A percentile compares a stretch with the other conserved stretches of the same genome.
phyloP scores from a whole-genome alignment of 2,888 invertebrate genomes.

The Galerucella calmariensis region DNA sequence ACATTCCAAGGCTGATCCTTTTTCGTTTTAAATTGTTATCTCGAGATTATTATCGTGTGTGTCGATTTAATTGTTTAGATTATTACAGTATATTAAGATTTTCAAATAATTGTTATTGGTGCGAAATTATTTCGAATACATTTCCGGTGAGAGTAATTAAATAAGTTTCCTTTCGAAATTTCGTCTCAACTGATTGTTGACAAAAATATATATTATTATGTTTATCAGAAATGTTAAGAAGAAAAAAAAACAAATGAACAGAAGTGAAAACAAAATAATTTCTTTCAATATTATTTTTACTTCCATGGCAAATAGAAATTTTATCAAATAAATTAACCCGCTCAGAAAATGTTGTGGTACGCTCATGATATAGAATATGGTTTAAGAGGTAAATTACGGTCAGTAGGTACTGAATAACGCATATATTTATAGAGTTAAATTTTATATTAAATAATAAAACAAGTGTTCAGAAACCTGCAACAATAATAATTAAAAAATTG shows the following conservation, averaged over 20 bases:
- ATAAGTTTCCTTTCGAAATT: slow-evolving; percentile 14
- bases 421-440: too few species aligned
- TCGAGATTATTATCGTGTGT: slow-evolving; percentile 4
- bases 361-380: too few species aligned
- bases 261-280: too few species aligned
- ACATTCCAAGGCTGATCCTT: neutral
- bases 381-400: too few species aligned
- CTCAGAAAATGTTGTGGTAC: too few species aligned
- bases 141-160: neutral
- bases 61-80: slow-evolving; percentile 16
- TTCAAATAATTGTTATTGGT: neutral
- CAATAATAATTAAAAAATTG: too few species aligned
- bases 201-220: neutral
- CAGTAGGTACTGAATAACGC: too few species aligned
- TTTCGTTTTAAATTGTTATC: slow-evolving; percentile 5
- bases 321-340: too few species aligned
- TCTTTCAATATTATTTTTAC: neutral
- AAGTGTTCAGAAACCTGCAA: too few species aligned
- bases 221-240: neutral
- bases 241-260: neutral
- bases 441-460: too few species aligned
- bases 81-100: neutral
- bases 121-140: slow-evolving; percentile 5
- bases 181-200: neutral
- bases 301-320: too few species aligned